These are phyloP conservation scores for Otis tarda DNA, from an alignment of 2,113 vertebrate species.

Conservation along the genomic window DNA sequence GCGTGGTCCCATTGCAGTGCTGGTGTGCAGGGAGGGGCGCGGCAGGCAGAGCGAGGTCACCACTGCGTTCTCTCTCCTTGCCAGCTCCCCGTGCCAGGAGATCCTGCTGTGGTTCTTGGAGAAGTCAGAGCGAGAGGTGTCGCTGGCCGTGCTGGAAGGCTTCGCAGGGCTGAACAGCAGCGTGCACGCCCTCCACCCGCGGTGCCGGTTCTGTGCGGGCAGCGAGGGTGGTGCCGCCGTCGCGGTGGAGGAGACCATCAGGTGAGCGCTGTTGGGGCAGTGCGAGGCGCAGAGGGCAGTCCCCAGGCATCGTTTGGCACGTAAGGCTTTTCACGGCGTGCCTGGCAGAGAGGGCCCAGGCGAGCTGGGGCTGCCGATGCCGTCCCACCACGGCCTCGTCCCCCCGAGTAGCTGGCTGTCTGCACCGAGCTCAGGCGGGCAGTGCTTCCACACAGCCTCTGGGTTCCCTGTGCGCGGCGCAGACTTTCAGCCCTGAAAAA, in stretches of 20 bases:
- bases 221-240: slow-evolving; percentile 81
- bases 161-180: slow-evolving; percentile 73
- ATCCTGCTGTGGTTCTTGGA: slow-evolving; percentile 89
- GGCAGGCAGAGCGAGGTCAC: background rate
- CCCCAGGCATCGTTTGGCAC: background rate
- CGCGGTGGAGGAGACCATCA: slow-evolving; percentile 58
- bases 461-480: fast-evolving
- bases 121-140: slow-evolving; percentile 68
- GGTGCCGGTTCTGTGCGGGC: slow-evolving; percentile 78
- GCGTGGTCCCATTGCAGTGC: fast-evolving
- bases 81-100: slow-evolving; percentile 87
- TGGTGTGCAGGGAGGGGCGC: background rate
- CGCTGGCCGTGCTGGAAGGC: slow-evolving; percentile 73
- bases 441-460: background rate
- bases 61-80: slow-evolving; percentile 15
- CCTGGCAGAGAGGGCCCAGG: background rate
- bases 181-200: slow-evolving; percentile 49
- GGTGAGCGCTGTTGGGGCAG: slow-evolving; percentile 73
- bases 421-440: fast-evolving
- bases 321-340: background rate
- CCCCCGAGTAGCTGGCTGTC: background rate
- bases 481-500: background rate
- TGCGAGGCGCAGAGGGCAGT: background rate
- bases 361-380: background rate
- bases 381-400: fast-evolving